Percentiles rank a stretch among this genome's conserved stretches.
These are phyloP conservation scores for Myrmecobius fasciatus DNA, from an alignment of 2,113 vertebrate genomes.

Conservation along the genomic window DNA sequence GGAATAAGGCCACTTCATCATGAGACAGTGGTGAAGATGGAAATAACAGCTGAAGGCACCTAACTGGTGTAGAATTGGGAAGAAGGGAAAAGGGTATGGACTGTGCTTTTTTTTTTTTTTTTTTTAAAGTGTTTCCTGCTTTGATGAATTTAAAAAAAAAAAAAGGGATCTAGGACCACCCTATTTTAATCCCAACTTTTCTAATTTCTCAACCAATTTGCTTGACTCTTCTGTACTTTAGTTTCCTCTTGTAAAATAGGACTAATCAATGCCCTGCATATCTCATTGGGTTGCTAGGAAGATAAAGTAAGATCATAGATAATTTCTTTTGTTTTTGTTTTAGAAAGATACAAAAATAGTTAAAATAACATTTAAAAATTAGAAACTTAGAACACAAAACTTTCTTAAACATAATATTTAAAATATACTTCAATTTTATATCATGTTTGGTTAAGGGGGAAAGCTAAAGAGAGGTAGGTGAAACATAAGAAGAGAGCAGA, in stretches of 20 bases:
- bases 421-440: not conserved
- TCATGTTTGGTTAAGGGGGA: conserved; percentile 6
- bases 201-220: not conserved
- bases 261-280: not conserved
- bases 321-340: not conserved
- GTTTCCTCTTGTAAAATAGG: not conserved
- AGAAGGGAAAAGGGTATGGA: not conserved
- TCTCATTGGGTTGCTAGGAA: not conserved
- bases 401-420: not conserved
- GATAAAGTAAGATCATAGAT: not conserved
- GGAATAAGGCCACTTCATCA: not conserved
- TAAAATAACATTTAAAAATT: not conserved
- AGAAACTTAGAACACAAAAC: not conserved
- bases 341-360: not conserved
- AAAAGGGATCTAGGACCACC: not conserved
- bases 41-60: not conserved
- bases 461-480: too few species aligned
- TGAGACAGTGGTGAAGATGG: not conserved
- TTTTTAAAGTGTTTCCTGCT: too few species aligned
- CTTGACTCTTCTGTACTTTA: not conserved
- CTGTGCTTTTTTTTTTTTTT: not conserved
- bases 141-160: not conserved
- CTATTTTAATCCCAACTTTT: not conserved
- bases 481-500: too few species aligned
- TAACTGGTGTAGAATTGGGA: not conserved